phyloP scores from a whole-genome alignment of 2,888 invertebrate species.

The Automeris io region DNA sequence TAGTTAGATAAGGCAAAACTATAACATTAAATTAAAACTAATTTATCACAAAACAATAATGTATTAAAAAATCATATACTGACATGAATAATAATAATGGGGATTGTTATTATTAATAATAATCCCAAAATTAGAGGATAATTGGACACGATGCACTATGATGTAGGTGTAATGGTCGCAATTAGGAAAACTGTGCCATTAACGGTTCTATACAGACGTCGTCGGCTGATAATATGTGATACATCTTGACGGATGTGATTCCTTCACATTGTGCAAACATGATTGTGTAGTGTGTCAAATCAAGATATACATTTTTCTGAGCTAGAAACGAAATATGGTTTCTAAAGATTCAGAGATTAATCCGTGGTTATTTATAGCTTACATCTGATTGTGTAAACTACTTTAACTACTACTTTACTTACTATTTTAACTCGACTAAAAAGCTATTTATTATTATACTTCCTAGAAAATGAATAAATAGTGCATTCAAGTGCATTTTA shows the following conservation, averaged over 20 bases:
- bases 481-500: neutral
- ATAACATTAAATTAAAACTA: too few relatives aligned
- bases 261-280: conserved; percentile 8
- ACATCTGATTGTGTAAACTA: too few relatives aligned
- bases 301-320: conserved; percentile 1
- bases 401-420: too few relatives aligned
- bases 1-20: too few relatives aligned
- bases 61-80: conserved; percentile 19
- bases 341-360: neutral
- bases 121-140: conserved; percentile 20
- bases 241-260: conserved; percentile 16
- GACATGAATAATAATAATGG: conserved; percentile 31
- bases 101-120: too few relatives aligned
- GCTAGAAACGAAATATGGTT: neutral
- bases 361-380: neutral
- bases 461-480: too few relatives aligned
- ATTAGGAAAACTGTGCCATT: conserved; percentile 26
- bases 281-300: conserved; percentile 2
- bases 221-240: conserved; percentile 24
- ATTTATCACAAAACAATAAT: conserved; percentile 17
- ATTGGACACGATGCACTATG: too few relatives aligned
- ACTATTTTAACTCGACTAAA: too few relatives aligned
- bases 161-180: conserved; percentile 16
- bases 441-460: too few relatives aligned
- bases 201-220: conserved; percentile 30